A percentile compares a stretch with the other conserved stretches of the same genome.
These are phyloP conservation scores for Clepsis dumicolana DNA, from an alignment of 2,888 invertebrate species.

Conservation along the genomic window DNA sequence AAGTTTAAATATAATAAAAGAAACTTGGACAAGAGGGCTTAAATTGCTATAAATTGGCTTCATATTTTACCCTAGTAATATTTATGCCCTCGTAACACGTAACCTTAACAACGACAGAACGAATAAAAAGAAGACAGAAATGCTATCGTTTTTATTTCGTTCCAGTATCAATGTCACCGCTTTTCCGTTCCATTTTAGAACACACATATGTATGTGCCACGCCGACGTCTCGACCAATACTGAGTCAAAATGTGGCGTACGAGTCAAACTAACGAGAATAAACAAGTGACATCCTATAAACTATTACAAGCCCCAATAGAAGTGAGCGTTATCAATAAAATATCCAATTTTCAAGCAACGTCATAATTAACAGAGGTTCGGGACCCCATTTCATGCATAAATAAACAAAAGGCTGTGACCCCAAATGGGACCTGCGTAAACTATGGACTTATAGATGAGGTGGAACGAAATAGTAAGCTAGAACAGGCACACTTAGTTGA, in stretches of 20 bases:
- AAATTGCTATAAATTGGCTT: neutral
- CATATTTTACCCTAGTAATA: neutral
- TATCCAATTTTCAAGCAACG: slow-evolving; percentile 70
- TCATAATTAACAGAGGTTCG: slow-evolving; percentile 79
- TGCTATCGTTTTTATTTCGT: too few relatives aligned
- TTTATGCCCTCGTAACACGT: neutral
- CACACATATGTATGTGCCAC: too few relatives aligned
- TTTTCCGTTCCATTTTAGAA: too few relatives aligned
- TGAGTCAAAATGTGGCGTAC: too few relatives aligned
- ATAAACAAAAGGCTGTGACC: slow-evolving; percentile 60
- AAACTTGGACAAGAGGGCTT: neutral
- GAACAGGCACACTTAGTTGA: slow-evolving; percentile 42
- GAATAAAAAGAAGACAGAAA: too few relatives aligned
- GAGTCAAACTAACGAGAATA: too few relatives aligned
- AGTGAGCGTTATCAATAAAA: slow-evolving; percentile 58
- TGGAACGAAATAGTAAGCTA: slow-evolving; percentile 45
- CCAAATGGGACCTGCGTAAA: slow-evolving; percentile 64
- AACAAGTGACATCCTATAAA: neutral
- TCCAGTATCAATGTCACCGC: too few relatives aligned
- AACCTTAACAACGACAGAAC: neutral
- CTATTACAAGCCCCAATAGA: slow-evolving; percentile 10
- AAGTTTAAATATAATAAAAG: neutral
- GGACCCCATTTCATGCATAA: slow-evolving; percentile 74
- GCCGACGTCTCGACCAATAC: too few relatives aligned
- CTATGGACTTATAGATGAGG: slow-evolving; percentile 56